Evolutionary conservation across 2,888 invertebrate genomes (phyloP).

Genomic region (Neocrepidodera transversa): DNA sequence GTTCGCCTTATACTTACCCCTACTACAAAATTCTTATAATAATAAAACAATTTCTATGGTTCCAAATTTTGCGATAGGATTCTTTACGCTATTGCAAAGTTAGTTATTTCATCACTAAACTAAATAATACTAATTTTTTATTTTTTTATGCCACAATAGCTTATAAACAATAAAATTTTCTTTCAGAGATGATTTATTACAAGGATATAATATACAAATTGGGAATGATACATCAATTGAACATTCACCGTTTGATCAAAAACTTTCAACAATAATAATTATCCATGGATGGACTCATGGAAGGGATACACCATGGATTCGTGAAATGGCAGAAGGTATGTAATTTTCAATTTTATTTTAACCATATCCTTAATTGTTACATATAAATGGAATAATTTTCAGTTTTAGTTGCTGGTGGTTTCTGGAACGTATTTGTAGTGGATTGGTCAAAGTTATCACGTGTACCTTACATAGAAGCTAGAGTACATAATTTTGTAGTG

Average conservation of each 20-base stretch:
- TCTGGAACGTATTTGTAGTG: conserved; percentile 63
- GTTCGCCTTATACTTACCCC: no score
- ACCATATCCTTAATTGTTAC: background rate
- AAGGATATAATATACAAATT: conserved; percentile 44
- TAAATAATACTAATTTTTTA: no score
- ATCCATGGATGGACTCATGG: conserved; percentile 56
- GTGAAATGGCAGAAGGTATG: conserved; percentile 54
- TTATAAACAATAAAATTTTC: no score
- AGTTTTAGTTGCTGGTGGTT: conserved; percentile 50
- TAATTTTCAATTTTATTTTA: background rate
- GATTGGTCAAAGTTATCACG: conserved; percentile 65
- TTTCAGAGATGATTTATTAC: no score
- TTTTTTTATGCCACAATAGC: no score
- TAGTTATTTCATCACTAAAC: no score
- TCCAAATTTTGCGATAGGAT: no score
- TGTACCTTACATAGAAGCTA: conserved; percentile 61
- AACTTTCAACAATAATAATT: conserved; percentile 51
- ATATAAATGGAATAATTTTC: no score
- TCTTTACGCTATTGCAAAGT: no score
- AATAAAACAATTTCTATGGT: no score
- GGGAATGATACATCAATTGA: conserved; percentile 43
- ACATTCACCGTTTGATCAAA: conserved; percentile 47
- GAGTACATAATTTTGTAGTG: conserved; percentile 60
- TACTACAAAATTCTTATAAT: no score
- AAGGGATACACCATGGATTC: conserved; percentile 51